These are phyloP conservation scores for Promerops cafer DNA, from an alignment of 2,113 vertebrate genomes.

Conservation along the genomic window DNA sequence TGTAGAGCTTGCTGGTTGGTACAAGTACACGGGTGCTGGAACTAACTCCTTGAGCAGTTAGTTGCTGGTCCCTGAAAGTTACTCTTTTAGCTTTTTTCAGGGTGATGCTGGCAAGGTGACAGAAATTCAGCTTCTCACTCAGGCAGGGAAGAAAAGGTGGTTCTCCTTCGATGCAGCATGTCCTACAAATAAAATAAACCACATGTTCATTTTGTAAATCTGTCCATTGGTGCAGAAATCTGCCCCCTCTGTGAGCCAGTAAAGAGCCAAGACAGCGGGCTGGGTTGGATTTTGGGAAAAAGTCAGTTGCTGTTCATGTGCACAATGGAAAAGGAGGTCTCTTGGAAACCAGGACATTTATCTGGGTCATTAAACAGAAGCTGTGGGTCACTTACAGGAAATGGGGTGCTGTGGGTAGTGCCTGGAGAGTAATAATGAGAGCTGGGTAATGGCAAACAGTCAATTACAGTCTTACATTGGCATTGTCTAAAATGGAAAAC, in stretches of 20 bases:
- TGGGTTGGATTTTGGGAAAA: not conserved
- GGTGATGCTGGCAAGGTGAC: not conserved
- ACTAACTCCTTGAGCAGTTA: not conserved
- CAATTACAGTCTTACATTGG: not conserved
- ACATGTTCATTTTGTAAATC: not conserved
- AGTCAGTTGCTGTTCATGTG: not conserved
- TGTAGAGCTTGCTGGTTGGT: not conserved
- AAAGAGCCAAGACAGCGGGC: not conserved
- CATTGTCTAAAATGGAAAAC: slow-evolving; percentile 21
- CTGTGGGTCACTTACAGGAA: not conserved
- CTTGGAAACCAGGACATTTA: not conserved
- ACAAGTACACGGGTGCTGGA: not conserved
- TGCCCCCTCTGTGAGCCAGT: too few relatives aligned
- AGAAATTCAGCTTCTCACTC: not conserved
- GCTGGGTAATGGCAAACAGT: not conserved
- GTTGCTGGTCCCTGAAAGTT: not conserved
- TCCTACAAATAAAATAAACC: not conserved
- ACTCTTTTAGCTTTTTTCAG: not conserved
- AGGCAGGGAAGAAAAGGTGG: not conserved
- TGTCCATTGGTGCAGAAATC: not conserved
- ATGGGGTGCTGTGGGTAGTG: not conserved
- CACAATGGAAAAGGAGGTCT: accelerated
- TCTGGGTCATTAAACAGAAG: not conserved
- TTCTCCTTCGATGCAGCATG: accelerated
- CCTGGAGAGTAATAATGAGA: not conserved